A percentile compares a stretch with the other conserved stretches of the same genome.
Conservation (phyloP, 2,113 vertebrate genomes). For the Gallinago media region DNA sequence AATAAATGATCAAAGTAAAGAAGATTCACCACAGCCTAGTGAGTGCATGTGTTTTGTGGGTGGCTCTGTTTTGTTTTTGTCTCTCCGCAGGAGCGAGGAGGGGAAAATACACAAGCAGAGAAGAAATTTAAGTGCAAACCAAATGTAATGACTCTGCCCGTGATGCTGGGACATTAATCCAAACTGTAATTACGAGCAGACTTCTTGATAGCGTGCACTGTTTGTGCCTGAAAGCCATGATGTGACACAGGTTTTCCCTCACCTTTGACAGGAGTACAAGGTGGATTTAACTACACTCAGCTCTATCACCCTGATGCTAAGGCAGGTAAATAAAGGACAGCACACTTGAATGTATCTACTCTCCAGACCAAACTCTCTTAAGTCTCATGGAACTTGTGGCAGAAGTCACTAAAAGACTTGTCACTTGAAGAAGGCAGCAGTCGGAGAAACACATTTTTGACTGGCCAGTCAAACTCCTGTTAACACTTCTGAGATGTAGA, state of each 20-base stretch:
- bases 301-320: background rate
- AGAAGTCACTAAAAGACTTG: background rate
- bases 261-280: background rate
- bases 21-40: constrained; percentile 7
- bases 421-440: background rate
- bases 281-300: background rate
- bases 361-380: background rate
- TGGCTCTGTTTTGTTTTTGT: constrained; percentile 55
- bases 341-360: background rate
- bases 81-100: background rate
- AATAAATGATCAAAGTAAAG: constrained; percentile 47
- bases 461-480: constrained; percentile 35
- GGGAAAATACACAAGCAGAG: background rate
- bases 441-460: constrained; percentile 3
- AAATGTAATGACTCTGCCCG: background rate
- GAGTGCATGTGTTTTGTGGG: constrained; percentile 26
- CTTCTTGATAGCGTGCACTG: background rate
- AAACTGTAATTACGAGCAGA: constrained; percentile 6
- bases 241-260: background rate
- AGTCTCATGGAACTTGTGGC: background rate
- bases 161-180: background rate
- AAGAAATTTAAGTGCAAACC: constrained; percentile 22
- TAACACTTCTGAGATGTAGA: constrained; percentile 34
- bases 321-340: background rate
- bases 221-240: background rate